Percentiles rank a stretch among this genome's conserved stretches.
phyloP scores from a whole-genome alignment of 2,797 vertebrate genomes.

The Chaetodon trifasciatus region DNA sequence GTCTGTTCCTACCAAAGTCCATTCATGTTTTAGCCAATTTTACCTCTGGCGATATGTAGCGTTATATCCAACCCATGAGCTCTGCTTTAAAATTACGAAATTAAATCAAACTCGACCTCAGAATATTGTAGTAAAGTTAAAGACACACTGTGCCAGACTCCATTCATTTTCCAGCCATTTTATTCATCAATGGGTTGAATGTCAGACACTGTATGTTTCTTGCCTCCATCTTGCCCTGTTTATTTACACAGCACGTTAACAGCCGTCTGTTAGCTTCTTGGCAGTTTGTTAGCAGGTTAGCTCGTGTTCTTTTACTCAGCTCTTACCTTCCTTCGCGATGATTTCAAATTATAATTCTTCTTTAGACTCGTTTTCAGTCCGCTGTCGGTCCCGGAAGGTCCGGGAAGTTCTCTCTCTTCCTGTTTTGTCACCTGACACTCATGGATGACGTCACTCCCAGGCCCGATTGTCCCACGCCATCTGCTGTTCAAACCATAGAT shows the following conservation, averaged over 20 bases:
- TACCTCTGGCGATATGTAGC: neutral
- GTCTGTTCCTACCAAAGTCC: neutral
- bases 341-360: constrained; percentile 43
- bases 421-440: constrained; percentile 72
- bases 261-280: neutral
- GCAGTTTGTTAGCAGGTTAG: neutral
- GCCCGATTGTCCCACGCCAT: neutral
- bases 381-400: neutral
- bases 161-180: neutral
- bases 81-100: neutral
- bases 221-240: constrained; percentile 15
- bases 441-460: constrained; percentile 15
- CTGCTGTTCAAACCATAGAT: constrained; percentile 2
- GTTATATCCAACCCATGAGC: neutral
- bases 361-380: constrained; percentile 9
- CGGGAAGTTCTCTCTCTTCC: constrained; percentile 28
- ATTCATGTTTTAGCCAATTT: neutral
- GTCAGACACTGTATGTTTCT: neutral
- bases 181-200: neutral
- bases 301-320: neutral
- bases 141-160: neutral
- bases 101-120: neutral
- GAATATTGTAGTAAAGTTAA: neutral
- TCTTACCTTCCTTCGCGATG: constrained; percentile 66
- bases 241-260: neutral